A percentile compares a stretch with the other conserved stretches of the same genome.
Evolutionary conservation across 2,888 invertebrate species (phyloP).

Genomic region (Magallana nippona): DNA sequence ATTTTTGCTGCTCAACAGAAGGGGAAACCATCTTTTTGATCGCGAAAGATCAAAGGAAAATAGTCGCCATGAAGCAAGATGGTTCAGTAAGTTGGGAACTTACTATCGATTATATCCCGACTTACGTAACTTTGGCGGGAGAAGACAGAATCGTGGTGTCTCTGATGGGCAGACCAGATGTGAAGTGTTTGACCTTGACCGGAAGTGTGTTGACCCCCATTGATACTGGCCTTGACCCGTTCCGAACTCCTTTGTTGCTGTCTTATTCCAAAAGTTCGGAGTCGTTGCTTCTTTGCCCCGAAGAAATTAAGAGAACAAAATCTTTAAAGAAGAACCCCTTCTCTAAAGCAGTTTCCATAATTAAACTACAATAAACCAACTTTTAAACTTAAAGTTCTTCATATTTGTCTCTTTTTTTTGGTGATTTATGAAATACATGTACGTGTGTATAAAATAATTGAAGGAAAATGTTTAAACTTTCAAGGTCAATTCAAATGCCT

Average conservation of each 20-base stretch:
- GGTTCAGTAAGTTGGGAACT: background rate
- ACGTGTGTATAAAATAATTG: too few species aligned
- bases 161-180: background rate
- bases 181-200: constrained; percentile 12
- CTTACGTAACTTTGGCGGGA: background rate
- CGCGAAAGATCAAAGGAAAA: constrained; percentile 4
- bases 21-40: background rate
- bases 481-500: too few species aligned
- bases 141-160: background rate
- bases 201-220: background rate
- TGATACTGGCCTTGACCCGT: constrained; percentile 18
- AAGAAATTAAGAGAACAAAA: background rate
- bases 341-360: background rate
- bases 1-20: background rate
- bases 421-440: too few species aligned
- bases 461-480: too few species aligned
- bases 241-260: background rate
- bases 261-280: background rate
- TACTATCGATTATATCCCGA: background rate
- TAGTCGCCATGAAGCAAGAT: constrained; percentile 9
- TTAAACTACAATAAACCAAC: background rate
- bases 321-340: background rate
- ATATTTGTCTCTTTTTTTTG: too few species aligned
- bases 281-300: background rate
- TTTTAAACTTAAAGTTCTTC: background rate